Evolutionary conservation across 2,888 invertebrate genomes (phyloP).

Genomic region (Eristalis pertinax): DNA sequence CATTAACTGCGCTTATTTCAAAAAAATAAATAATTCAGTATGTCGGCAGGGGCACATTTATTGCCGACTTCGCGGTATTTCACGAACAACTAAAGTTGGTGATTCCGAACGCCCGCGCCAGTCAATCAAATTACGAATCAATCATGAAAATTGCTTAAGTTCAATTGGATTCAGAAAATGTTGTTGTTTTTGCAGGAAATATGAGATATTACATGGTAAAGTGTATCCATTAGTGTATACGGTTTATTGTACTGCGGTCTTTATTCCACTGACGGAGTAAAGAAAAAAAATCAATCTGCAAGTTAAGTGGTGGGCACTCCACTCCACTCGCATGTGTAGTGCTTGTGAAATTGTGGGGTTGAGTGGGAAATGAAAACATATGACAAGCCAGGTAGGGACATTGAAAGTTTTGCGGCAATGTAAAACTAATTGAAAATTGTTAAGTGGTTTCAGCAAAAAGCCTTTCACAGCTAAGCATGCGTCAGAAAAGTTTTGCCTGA

Average conservation of each 20-base stretch:
- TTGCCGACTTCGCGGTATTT: not conserved
- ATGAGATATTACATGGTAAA: slow-evolving; percentile 31
- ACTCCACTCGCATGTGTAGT: not conserved
- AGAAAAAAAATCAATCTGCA: slow-evolving; percentile 42
- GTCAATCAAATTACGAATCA: slow-evolving; percentile 6
- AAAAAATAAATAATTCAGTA: not conserved
- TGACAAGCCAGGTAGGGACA: not conserved
- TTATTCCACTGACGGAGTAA: slow-evolving; percentile 17
- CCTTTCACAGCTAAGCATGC: too few species aligned
- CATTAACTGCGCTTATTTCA: not conserved
- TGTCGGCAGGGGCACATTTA: not conserved
- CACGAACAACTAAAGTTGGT: not conserved
- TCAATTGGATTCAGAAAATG: slow-evolving; percentile 2
- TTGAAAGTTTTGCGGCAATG: not conserved
- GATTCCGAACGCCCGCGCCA: not conserved
- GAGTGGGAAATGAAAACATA: not conserved
- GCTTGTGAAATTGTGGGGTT: not conserved
- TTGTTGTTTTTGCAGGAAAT: slow-evolving; percentile 3
- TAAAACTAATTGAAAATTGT: too few species aligned
- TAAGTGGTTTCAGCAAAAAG: too few species aligned
- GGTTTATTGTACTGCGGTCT: slow-evolving; percentile 21
- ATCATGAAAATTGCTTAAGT: slow-evolving; percentile 14
- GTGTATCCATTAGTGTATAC: slow-evolving; percentile 35
- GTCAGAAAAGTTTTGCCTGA: too few species aligned
- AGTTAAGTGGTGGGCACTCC: slow-evolving; percentile 32